Percentiles rank a stretch among this genome's conserved stretches.
Evolutionary conservation across 2,113 vertebrate genomes (phyloP).

Genomic region (Clupea harengus): DNA sequence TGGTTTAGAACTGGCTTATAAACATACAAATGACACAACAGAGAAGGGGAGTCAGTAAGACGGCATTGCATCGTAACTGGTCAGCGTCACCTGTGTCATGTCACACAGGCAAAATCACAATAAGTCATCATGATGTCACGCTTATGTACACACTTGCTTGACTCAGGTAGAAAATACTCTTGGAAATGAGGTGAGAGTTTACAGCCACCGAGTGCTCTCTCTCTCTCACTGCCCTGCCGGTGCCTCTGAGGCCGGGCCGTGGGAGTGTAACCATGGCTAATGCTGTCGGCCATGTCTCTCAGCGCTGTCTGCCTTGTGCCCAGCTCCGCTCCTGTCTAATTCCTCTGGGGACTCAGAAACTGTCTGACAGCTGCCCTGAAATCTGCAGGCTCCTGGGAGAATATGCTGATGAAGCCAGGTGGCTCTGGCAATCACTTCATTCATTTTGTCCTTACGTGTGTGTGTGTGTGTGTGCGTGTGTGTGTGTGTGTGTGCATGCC

Average conservation of each 20-base stretch:
- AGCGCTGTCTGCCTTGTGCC: neutral
- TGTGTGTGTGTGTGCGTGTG: too few relatives aligned
- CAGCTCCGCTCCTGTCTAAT: neutral
- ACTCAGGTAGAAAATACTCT: neutral
- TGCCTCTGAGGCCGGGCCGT: neutral
- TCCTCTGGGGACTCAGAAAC: neutral
- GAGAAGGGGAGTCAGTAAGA: neutral
- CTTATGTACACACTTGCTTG: neutral
- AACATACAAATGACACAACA: too few relatives aligned
- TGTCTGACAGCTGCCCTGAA: constrained; percentile 24
- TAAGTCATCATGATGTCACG: neutral
- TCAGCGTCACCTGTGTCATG: neutral
- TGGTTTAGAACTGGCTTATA: too few relatives aligned
- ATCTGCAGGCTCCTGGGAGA: constrained; percentile 28
- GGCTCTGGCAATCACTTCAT: too few relatives aligned
- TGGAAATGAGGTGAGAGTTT: neutral
- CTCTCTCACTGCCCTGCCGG: neutral
- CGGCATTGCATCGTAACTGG: neutral
- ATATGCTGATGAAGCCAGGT: neutral
- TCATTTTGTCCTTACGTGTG: too few relatives aligned
- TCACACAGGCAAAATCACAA: neutral
- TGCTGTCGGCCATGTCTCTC: neutral
- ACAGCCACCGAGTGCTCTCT: neutral
- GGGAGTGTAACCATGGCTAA: neutral
- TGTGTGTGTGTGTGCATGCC: too few relatives aligned